These are phyloP conservation scores for Brachyalestes nurse DNA, from an alignment of 2,797 vertebrate genomes.

Conservation along the genomic window DNA sequence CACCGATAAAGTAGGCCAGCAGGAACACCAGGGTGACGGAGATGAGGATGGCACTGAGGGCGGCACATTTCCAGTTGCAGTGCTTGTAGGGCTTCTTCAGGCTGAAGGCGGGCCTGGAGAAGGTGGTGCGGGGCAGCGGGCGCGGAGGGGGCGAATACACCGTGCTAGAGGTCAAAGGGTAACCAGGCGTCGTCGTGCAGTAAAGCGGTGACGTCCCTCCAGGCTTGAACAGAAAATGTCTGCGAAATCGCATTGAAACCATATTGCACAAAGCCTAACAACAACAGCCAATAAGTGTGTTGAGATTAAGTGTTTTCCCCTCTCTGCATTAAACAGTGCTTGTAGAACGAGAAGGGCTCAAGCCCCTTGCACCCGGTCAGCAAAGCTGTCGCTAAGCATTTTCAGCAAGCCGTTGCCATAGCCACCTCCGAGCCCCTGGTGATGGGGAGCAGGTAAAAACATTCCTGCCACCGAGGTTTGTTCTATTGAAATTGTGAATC, in stretches of 20 bases:
- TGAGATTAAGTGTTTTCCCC: conserved; percentile 24
- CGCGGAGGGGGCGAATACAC: conserved; percentile 97
- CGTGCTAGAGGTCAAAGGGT: conserved; percentile 98
- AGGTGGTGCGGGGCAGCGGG: conserved; percentile 94
- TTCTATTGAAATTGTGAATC: conserved; percentile 65
- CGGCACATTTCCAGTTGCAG: conserved; percentile 99
- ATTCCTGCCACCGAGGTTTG: conserved; percentile 42
- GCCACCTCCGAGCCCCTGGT: conserved; percentile 55
- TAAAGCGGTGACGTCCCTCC: conserved; percentile 97
- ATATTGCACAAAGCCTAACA: conserved; percentile 21
- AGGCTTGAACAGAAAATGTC: conserved; percentile 99
- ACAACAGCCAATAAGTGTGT: not conserved
- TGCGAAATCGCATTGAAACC: conserved; percentile 66
- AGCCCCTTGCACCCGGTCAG: conserved; percentile 55
- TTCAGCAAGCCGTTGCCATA: conserved; percentile 62
- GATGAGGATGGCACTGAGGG: conserved; percentile 95
- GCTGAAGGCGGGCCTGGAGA: conserved; percentile 94
- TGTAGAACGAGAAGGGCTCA: conserved; percentile 44
- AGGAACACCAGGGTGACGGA: conserved; percentile 92
- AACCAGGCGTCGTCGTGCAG: conserved; percentile 95
- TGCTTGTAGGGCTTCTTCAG: conserved; percentile 98
- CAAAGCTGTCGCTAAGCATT: conserved; percentile 60
- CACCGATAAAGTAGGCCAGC: conserved; percentile 97
- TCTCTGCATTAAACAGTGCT: conserved; percentile 41
- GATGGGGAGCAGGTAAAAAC: conserved; percentile 41